A percentile compares a stretch with the other conserved stretches of the same genome.
phyloP scores from a whole-genome alignment of 2,113 vertebrate species.

The Pluvianellus socialis region DNA sequence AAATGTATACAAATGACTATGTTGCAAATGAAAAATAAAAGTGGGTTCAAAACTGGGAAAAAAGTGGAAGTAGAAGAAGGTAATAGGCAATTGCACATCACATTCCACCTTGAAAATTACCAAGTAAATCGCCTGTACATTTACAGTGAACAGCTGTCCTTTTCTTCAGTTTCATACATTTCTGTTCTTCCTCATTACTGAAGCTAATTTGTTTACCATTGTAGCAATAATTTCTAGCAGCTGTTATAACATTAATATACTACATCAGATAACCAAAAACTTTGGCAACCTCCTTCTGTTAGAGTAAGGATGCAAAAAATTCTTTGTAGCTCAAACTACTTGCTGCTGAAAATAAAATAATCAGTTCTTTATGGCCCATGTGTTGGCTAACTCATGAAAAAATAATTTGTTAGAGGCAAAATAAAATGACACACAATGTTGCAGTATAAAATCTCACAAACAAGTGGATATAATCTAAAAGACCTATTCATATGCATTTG shows the following conservation, averaged over 20 bases:
- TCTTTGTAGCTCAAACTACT: not conserved
- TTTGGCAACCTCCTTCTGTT: not conserved
- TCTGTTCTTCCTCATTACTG: not conserved
- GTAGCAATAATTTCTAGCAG: conserved; percentile 26
- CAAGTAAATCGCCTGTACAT: not conserved
- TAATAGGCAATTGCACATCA: not conserved
- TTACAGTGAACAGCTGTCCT: not conserved
- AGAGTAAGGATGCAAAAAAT: not conserved
- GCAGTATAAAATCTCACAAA: not conserved
- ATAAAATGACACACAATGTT: not conserved
- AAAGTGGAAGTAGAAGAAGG: not conserved
- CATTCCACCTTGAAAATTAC: not conserved
- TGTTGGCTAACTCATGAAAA: not conserved
- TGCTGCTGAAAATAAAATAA: not conserved
- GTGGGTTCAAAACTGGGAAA: not conserved
- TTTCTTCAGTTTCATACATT: not conserved
- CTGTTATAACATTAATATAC: not conserved
- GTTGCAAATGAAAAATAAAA: not conserved
- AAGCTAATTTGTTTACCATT: conserved; percentile 7
- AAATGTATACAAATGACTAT: not conserved
- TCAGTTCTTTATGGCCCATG: not conserved
- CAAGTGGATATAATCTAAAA: not conserved
- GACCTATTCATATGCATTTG: not conserved
- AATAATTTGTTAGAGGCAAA: not conserved
- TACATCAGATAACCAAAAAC: not conserved